Conservation (phyloP, 2,888 invertebrate genomes). For the Cataglyphis altisquamis region DNA sequence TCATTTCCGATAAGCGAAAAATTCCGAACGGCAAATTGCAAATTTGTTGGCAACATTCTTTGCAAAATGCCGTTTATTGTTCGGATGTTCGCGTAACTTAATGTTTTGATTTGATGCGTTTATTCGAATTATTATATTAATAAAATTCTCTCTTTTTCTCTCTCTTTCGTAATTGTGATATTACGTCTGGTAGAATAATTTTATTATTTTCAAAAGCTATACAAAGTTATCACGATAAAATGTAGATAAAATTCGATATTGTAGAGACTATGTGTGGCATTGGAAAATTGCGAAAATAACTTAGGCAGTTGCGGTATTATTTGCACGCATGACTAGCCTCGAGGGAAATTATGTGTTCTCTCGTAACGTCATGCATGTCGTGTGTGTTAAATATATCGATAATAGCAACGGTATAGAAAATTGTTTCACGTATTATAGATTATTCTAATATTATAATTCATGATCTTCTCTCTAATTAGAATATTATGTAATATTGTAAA, state of each 20-base stretch:
- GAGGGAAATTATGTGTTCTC: slow-evolving; percentile 47
- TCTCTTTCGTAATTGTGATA: not conserved
- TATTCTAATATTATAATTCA: slow-evolving; percentile 33
- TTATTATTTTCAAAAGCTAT: not conserved
- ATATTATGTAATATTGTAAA: slow-evolving; percentile 3
- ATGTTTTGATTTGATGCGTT: not conserved
- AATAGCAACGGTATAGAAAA: slow-evolving; percentile 24
- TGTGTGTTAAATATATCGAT: slow-evolving; percentile 40
- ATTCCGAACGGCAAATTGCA: slow-evolving; percentile 4
- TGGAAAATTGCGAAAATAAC: slow-evolving; percentile 52
- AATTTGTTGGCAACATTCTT: slow-evolving; percentile 7
- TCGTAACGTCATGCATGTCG: slow-evolving; percentile 12
- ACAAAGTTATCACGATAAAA: not conserved
- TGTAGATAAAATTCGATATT: slow-evolving; percentile 30
- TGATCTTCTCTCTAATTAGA: not conserved
- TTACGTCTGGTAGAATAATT: not conserved
- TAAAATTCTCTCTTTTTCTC: not conserved
- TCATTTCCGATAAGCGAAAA: not conserved
- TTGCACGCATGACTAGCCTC: slow-evolving; percentile 46
- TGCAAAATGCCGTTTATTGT: not conserved
- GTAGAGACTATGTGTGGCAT: slow-evolving; percentile 7
- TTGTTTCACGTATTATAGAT: slow-evolving; percentile 17
- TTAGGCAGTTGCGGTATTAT: slow-evolving; percentile 46
- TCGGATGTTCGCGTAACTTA: not conserved
- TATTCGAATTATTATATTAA: slow-evolving; percentile 18